Base-by-base conservation (phyloP, 2,888 invertebrate species). In the Bellardia pandia region DNA sequence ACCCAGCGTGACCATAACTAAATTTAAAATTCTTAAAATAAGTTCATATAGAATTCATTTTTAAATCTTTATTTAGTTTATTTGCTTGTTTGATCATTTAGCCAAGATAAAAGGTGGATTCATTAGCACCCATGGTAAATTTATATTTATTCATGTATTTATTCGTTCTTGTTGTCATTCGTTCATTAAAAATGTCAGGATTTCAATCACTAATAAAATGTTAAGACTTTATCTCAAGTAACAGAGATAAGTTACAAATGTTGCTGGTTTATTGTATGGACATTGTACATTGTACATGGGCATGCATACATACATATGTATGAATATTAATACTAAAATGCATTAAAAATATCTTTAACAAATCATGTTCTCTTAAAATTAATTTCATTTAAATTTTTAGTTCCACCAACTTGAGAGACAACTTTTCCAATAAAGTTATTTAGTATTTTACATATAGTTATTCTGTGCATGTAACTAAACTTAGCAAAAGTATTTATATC, bases 101-200 rank as follows among this genome's bases (percentile, higher is more conserved):
- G 40, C 62, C 48, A 51, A 37, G 23, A 58, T 74, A 37, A 40
- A 68, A 60, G 33, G 72, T 33, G 30, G 66, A 53, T 66, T 80
- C 75, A 62, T 75, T 69, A 75, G 14, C 75, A 80, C 62, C 58
- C 48, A 56, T 66, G 40, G 30, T 7, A 68, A 74, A 68, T 68
- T 68, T 14, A 37, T 53, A 53, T 53, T 40, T 51, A 48, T 23
- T 72, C 23, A 37, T 64, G 33, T 69, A 23, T 66, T 74, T 66
- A 69, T 69, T 42, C 40, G 13, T n/a, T 60, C 14, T 68, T 30
- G n/a, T 45, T 58, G 48, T 75, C 37, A 37, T 48, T 33, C 9
- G 16, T 64, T 13, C 53, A 53, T 42, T 80, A 14, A 23, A 69
- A 40, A 80, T 62, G 23, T 16, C 60, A 60, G 66, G 53, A 45